Evolutionary conservation across 2,888 invertebrate genomes (phyloP), one percentile per base, ranked within the genome.

Genomic region (Scaptomyza tumidula): DNA sequence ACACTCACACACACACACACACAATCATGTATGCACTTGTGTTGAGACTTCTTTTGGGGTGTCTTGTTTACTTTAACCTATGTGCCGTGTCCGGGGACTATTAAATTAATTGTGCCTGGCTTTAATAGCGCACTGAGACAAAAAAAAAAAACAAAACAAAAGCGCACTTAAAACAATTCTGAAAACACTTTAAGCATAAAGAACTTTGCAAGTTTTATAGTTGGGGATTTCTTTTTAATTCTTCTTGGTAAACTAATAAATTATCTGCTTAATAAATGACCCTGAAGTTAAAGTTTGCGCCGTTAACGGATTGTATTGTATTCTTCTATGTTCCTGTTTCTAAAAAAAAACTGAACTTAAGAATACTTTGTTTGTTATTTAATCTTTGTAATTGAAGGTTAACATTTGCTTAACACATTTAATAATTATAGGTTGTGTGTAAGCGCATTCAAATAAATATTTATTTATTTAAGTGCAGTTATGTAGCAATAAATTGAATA

Each of bases 51-150:
- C 39, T 6, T 33, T 4, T 19, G 35, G 48, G 50, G 41, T 10
- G 33, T 33, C 37, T 58, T 79, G 65, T 62, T 71, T 61, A 71
- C 68, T 63, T 57, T 63, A 57, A 78, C 71, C 79, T 77, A 57
- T 61, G 66, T 85, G 76, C 64, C 83, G 58, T 82, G 83, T 70
- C 66, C 56, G 64, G 44, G 52, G 27, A 71, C 80, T 75, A 84
- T 84, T 77, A 87, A 84, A 85, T 88, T 82, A 84, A 87, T 79
- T 85, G 85, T 71, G 69, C 55, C 53, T 44, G 49, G 57, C 67
- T 78, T 73, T 87, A 73, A 85, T 79, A 71, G 64, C 64, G 63
- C 60, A 33, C 33, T 64, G 11, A 49, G 14, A 14, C 16, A 10
- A 79, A 67, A 48, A 64, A n/a, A n/a, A n/a, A n/a, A n/a, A n/a